phyloP scores from a whole-genome alignment of 2,888 invertebrate genomes.

The Ischnura elegans region DNA sequence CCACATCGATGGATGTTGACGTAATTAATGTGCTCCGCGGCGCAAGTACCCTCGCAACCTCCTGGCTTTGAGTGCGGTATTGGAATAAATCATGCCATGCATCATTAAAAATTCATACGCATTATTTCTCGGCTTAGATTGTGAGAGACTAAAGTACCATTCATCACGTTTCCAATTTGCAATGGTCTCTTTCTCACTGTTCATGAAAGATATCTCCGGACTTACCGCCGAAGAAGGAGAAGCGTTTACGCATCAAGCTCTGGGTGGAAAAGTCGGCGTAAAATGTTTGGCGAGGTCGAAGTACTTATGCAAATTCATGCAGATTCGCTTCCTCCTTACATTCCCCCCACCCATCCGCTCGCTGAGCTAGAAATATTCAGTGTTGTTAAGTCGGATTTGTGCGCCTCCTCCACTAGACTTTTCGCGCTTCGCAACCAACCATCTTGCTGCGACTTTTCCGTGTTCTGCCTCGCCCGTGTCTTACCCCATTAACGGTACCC shows the following conservation, averaged over 20 bases:
- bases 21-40: neutral
- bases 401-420: neutral
- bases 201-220: neutral
- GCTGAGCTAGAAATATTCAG: neutral
- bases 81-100: neutral
- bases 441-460: too few species aligned
- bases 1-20: neutral
- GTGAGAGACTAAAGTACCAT: neutral
- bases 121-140: neutral
- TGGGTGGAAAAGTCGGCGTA: neutral
- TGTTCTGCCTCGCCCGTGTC: too few species aligned
- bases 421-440: too few species aligned
- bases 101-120: neutral
- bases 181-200: too few species aligned
- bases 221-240: neutral
- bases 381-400: neutral
- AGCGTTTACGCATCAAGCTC: neutral
- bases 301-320: conserved; percentile 29
- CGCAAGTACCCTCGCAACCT: neutral
- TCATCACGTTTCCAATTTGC: neutral
- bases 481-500: too few species aligned
- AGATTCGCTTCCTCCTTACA: neutral
- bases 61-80: neutral
- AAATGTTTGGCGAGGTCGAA: conserved; percentile 10
- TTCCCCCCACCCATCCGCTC: neutral